Conservation (phyloP, 1,140 invertebrate species). For the Solen grandis region DNA sequence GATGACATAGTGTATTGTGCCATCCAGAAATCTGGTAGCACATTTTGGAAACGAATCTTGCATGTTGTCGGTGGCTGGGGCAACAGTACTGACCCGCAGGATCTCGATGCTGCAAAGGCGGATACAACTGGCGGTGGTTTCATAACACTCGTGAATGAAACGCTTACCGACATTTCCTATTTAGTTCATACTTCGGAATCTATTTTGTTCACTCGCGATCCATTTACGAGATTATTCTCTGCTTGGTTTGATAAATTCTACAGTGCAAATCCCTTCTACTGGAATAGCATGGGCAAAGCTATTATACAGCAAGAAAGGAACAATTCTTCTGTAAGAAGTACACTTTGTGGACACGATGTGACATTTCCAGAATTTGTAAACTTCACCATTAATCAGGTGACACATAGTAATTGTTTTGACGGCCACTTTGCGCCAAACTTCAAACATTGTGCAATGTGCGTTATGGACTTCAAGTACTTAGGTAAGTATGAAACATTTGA, state of each 20-base stretch:
- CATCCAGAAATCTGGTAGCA: constrained; percentile 48
- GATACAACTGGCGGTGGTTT: constrained; percentile 24
- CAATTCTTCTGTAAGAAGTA: neutral
- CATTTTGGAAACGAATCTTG: constrained; percentile 35
- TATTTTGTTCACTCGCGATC: constrained; percentile 42
- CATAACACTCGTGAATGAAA: neutral
- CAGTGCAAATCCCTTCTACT: constrained; percentile 18
- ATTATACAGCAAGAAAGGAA: neutral
- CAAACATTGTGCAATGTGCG: constrained; percentile 29
- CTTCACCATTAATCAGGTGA: neutral
- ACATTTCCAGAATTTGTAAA: constrained; percentile 35
- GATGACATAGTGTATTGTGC: constrained; percentile 28
- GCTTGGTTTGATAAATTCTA: constrained; percentile 46
- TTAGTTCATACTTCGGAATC: neutral
- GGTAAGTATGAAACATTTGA: constrained; percentile 40
- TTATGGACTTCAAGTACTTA: constrained; percentile 10
- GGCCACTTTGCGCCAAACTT: constrained; percentile 32
- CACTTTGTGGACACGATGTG: constrained; percentile 13
- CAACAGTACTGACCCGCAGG: constrained; percentile 1
- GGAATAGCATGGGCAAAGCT: neutral
- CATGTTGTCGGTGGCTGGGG: constrained; percentile 31
- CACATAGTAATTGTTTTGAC: neutral
- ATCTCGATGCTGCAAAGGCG: neutral
- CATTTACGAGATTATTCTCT: constrained; percentile 30
- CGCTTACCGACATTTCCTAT: neutral